Evolutionary conservation across 2,113 vertebrate species (phyloP).

Genomic region (Piaya cayana): DNA sequence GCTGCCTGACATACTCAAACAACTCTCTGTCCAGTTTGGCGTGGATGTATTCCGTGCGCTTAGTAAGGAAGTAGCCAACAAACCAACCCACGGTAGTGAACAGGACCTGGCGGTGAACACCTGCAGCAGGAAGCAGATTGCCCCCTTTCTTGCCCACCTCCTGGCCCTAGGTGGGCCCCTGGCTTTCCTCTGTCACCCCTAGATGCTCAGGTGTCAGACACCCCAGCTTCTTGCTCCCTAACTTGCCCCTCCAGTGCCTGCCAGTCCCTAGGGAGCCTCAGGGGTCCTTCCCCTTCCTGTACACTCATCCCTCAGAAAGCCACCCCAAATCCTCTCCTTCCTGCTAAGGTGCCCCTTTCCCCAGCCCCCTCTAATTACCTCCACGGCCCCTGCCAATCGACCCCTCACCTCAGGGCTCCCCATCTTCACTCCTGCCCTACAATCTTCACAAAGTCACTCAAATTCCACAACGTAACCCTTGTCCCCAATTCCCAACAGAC

Average conservation of each 20-base stretch:
- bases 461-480: too few relatives aligned
- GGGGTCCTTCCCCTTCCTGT: background rate
- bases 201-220: rapidly evolving
- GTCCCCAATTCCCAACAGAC: too few relatives aligned
- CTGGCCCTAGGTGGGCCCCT: background rate
- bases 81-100: slow-evolving; percentile 79
- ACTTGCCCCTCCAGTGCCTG: rapidly evolving
- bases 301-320: rapidly evolving
- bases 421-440: too few relatives aligned
- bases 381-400: too few relatives aligned
- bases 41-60: slow-evolving; percentile 74
- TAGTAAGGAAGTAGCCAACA: slow-evolving; percentile 84
- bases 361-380: background rate
- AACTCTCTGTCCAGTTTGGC: slow-evolving; percentile 85
- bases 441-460: too few relatives aligned
- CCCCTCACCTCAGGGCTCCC: background rate
- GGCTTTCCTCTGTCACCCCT: rapidly evolving
- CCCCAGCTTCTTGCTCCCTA: background rate
- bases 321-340: background rate
- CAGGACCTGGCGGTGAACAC: slow-evolving; percentile 88
- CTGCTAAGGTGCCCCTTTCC: rapidly evolving
- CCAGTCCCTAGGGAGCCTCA: background rate
- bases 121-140: slow-evolving; percentile 65
- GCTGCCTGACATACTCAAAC: slow-evolving; percentile 78
- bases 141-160: background rate